Evolutionary conservation across 2,113 vertebrate genomes (phyloP).

Genomic region (Erythrocercus mccallii): DNA sequence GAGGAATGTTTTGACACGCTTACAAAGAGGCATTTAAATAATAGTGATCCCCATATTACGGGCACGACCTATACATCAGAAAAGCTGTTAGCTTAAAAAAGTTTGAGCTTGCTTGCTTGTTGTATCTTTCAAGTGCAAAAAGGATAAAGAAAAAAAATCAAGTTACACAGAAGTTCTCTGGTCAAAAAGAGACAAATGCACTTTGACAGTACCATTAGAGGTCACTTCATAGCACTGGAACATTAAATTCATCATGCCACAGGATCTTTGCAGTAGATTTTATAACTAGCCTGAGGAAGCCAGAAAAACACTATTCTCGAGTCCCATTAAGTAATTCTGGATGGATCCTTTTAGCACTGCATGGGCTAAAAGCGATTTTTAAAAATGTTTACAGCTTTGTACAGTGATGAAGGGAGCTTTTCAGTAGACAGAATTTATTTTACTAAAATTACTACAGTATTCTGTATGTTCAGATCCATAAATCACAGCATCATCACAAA

Average conservation of each 20-base stretch:
- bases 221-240: neutral
- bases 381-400: neutral
- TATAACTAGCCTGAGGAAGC: neutral
- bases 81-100: neutral
- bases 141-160: neutral
- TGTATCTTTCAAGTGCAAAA: neutral
- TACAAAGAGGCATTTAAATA: neutral
- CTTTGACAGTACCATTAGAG: neutral
- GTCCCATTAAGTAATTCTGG: neutral
- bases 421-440: neutral
- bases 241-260: neutral
- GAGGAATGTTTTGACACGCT: neutral
- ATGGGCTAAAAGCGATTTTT: neutral
- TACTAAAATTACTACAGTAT: neutral
- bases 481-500: neutral
- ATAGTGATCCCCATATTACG: neutral
- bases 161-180: neutral
- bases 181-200: neutral
- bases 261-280: neutral
- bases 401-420: neutral
- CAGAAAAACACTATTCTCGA: neutral
- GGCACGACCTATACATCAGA: neutral
- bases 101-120: neutral
- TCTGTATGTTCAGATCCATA: neutral
- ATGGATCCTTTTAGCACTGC: neutral